These are phyloP conservation scores for Illadopsis cleaveri DNA, from an alignment of 2,113 vertebrate genomes.

Conservation along the genomic window DNA sequence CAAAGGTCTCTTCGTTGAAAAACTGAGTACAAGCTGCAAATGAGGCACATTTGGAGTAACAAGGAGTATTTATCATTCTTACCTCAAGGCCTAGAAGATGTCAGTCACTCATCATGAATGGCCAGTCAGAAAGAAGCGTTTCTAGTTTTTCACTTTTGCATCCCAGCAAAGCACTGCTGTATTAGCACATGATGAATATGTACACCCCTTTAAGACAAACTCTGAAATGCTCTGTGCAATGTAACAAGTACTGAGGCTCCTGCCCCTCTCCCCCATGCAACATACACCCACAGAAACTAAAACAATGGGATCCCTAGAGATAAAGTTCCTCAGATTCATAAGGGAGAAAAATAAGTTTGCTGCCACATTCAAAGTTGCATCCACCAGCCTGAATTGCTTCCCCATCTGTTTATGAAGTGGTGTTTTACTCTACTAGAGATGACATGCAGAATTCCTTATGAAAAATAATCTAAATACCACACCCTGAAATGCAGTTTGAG, in stretches of 20 bases:
- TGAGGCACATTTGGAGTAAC: background rate
- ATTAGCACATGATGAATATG: background rate
- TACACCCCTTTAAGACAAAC: background rate
- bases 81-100: background rate
- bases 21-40: background rate
- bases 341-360: background rate
- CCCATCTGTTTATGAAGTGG: background rate
- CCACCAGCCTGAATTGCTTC: background rate
- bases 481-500: background rate
- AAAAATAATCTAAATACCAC: background rate
- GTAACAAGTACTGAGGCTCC: background rate
- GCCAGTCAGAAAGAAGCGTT: background rate
- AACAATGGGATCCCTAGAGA: background rate
- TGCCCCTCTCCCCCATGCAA: background rate
- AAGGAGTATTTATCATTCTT: background rate
- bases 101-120: background rate
- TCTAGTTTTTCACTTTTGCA: background rate
- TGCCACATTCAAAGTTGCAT: background rate
- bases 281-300: background rate
- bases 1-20: background rate
- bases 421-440: background rate
- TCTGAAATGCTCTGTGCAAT: background rate
- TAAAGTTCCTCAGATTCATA: background rate
- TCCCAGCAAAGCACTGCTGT: background rate
- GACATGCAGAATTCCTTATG: background rate